Evolutionary conservation across 2,797 vertebrate species (phyloP), one percentile per base, ranked within the genome.

Genomic region (Tadarida brasiliensis): DNA sequence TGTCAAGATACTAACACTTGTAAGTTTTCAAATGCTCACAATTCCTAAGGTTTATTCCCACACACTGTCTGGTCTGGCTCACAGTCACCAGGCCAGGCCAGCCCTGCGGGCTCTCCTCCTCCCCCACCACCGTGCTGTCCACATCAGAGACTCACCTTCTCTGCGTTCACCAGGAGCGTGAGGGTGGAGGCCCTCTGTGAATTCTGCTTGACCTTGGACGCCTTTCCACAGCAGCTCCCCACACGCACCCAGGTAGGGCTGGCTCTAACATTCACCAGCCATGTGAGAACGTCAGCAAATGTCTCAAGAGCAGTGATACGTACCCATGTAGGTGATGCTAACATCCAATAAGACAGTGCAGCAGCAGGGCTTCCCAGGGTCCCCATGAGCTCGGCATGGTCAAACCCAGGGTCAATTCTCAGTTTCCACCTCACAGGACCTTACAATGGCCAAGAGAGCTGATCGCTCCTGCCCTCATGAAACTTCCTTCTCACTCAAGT

Each of bases 241-340:
- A 49, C 3, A 0, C 2, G 39, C 30, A 28, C 12, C 30, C 24
- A 11, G 24, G 35, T 49, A 76, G 70, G 35, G 7, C 35, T 4
- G n/a, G 77, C 30, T 67, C 22, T 16, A 26, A 49, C 33, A 30
- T 0, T 9, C 19, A 20, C 24, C 28, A 67, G 82, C 22, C 56
- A 44, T 0, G 1, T 33, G 33, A 12, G 35, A 9, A 11, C 30
- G 3, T 22, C 68, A 47, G n/a, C n/a, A 3, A 61, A 26, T 4
- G 8, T 17, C 20, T n/a, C 44, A 33, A 33, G 49, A 20, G 0
- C 2, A 28, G 54, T 0, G 47, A 17, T 2, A 70, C 11, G 22
- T 51, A 20, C 22, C 2, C 19, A n/a, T n/a, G 4, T 14, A 71
- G 65, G 9, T 8, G 19, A 35, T 30, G 9, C 24, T 16, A 11